Evolutionary conservation across 2,888 invertebrate species (phyloP).

Genomic region (Eretmocerus hayati): DNA sequence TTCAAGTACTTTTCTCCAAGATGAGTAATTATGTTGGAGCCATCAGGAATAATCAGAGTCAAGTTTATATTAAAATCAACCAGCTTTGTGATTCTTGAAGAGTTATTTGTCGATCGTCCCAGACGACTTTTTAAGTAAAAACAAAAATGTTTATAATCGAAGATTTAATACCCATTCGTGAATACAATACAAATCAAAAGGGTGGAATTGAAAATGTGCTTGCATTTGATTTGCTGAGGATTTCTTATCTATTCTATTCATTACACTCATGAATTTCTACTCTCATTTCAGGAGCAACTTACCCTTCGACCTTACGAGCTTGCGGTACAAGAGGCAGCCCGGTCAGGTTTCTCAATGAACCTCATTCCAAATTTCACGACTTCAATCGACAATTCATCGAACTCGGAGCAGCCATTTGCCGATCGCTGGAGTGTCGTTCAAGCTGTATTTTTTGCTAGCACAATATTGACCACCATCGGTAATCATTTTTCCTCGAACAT

Average conservation of each 20-base stretch:
- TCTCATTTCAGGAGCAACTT: constrained; percentile 30
- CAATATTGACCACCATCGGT: constrained; percentile 88
- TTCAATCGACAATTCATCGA: constrained; percentile 19
- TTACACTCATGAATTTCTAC: background rate
- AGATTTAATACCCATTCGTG: too few relatives aligned
- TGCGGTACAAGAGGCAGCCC: constrained; percentile 66
- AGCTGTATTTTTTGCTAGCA: constrained; percentile 83
- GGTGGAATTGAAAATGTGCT: too few relatives aligned
- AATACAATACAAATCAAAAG: too few relatives aligned
- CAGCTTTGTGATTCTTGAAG: too few relatives aligned
- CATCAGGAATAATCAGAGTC: too few relatives aligned
- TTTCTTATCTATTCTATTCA: background rate
- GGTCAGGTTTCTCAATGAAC: constrained; percentile 54
- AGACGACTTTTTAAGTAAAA: too few relatives aligned
- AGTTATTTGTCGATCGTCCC: too few relatives aligned
- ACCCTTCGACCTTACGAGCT: constrained; percentile 40
- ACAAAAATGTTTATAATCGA: too few relatives aligned
- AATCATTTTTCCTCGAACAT: constrained; percentile 36
- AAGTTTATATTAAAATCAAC: too few relatives aligned
- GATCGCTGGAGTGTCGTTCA: constrained; percentile 75
- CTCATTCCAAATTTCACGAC: constrained; percentile 20
- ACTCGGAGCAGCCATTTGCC: constrained; percentile 44
- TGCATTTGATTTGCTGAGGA: too few relatives aligned
- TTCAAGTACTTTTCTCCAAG: too few relatives aligned
- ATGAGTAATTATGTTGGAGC: too few relatives aligned